A percentile compares a stretch with the other conserved stretches of the same genome.
phyloP scores from a whole-genome alignment of 2,113 vertebrate genomes.

The Notechis scutatus region DNA sequence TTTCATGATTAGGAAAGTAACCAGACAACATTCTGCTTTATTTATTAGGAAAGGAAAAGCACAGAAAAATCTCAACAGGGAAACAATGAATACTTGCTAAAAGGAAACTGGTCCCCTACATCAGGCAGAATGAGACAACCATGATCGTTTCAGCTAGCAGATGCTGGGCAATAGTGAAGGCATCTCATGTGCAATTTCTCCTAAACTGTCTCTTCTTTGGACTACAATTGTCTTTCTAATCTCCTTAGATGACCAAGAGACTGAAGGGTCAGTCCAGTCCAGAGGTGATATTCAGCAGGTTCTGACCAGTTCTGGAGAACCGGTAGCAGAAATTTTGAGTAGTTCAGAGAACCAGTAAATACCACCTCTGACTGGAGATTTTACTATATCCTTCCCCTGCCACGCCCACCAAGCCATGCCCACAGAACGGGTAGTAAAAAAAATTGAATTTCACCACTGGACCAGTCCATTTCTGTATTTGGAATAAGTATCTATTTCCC shows the following conservation, averaged over 20 bases:
- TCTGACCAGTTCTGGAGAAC: no score
- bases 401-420: no score
- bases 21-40: constrained; percentile 24
- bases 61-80: constrained; percentile 6
- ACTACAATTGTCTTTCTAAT: background rate
- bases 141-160: background rate
- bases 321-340: no score
- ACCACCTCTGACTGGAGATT: no score
- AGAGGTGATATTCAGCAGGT: no score
- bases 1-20: constrained; percentile 45
- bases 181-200: background rate
- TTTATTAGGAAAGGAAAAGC: background rate
- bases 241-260: background rate
- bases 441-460: no score
- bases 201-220: background rate
- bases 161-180: background rate
- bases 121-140: background rate
- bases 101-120: background rate
- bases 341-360: no score
- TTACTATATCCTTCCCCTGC: no score
- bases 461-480: background rate
- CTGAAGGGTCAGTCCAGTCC: background rate
- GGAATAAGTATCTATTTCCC: background rate
- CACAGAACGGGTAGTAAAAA: no score
- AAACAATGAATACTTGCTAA: background rate